Evolutionary conservation across 2,113 vertebrate species (phyloP), one percentile per base, ranked within the genome.

Genomic region (Silurus glanis): DNA sequence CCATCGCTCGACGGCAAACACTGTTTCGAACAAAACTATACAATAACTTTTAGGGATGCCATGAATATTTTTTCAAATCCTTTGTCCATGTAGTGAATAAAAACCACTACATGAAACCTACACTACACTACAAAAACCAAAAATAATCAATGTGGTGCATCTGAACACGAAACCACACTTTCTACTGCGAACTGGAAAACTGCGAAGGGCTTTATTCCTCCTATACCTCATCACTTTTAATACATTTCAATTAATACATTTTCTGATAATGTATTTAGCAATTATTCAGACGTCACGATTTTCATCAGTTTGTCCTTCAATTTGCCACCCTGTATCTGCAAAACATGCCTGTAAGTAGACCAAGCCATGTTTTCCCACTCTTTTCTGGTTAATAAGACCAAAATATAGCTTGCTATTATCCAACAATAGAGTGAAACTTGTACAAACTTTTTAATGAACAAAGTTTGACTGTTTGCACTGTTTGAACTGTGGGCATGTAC

Each of bases 41-140:
- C 8, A 58, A 28, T 79, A 79, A 58, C 76, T 79, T 59, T 79
- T 58, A 79, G 53, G 55, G 16, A 59, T 80, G 25, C 78, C 55
- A 23, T 59, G 19, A 45, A 80, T 28, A 45, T 61, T 80, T 45
- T 10, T 37, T 72, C 2, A 45, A 58, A 58, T 79, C 53, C 14
- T 19, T 79, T 56, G 53, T 55, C n/a, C 56, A 78, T 25, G 3
- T 25, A 14, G 9, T 55, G 19, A 80, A 59, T 80, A 45, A 59
- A 80, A 80, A 37, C 37, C 37, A 37, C 37, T 37, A 37, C 37
- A 37, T 37, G 37, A 37, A 37, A 37, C 37, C 37, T 37, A 37
- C 37, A 37, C 37, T 37, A 37, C 37, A 37, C 37, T 37, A 37
- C 37, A 37, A 37, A 37, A 37, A 37, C 37, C 37, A 37, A 61